These are phyloP conservation scores for Redunca redunca DNA, from an alignment of 2,113 vertebrate genomes.

Conservation along the genomic window DNA sequence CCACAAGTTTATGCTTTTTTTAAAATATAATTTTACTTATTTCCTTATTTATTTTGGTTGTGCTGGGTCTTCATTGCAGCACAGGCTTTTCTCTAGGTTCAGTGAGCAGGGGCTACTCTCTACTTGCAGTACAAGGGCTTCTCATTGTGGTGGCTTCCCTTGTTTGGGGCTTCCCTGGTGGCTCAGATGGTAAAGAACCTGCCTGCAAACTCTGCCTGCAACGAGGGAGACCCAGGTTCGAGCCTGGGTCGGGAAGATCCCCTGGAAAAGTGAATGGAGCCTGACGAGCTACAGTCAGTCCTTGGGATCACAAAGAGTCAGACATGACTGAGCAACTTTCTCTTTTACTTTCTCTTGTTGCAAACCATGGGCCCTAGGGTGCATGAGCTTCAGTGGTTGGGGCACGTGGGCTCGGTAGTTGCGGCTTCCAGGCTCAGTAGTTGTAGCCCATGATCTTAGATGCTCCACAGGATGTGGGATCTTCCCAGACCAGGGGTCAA, in stretches of 20 bases:
- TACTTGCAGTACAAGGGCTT: neutral
- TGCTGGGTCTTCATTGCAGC: neutral
- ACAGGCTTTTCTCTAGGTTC: neutral
- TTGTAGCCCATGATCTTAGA: neutral
- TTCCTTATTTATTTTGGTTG: neutral
- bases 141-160: neutral
- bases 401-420: accelerated
- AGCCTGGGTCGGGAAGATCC: neutral
- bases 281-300: neutral
- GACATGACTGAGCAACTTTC: neutral
- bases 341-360: neutral
- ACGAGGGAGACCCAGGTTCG: accelerated
- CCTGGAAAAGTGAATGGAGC: neutral
- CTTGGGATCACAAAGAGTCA: neutral
- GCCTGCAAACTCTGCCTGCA: neutral
- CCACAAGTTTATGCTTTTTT: neutral
- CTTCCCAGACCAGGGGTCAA: neutral
- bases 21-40: neutral
- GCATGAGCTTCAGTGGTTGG: neutral
- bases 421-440: neutral
- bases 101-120: neutral
- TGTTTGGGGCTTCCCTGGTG: neutral
- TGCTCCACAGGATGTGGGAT: neutral
- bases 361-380: neutral
- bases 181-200: neutral